Evolutionary conservation across 1,140 invertebrate genomes (phyloP).

Genomic region (Ectropis grisescens): DNA sequence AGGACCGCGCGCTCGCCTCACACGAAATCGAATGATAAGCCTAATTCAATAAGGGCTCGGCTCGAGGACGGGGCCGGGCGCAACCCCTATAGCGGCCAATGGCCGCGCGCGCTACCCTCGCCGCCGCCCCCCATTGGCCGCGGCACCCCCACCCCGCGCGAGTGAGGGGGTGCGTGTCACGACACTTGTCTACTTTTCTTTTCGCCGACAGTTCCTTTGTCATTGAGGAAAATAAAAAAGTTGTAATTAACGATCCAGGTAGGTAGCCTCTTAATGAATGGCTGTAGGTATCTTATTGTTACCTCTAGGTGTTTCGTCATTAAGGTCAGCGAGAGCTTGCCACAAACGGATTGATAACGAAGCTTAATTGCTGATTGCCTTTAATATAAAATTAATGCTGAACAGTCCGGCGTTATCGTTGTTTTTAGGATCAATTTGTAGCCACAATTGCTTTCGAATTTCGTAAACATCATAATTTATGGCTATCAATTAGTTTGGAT

Average conservation of each 20-base stretch:
- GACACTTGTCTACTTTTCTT: constrained; percentile 70
- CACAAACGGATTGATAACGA: too few species aligned
- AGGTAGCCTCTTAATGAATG: constrained; percentile 60
- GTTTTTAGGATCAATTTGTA: too few species aligned
- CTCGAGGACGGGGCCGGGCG: constrained; percentile 61
- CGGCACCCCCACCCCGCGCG: constrained; percentile 26
- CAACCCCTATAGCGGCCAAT: constrained; percentile 52
- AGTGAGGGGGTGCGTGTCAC: constrained; percentile 59
- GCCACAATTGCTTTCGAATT: too few species aligned
- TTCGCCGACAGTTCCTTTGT: constrained; percentile 68
- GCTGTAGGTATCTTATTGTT: constrained; percentile 31
- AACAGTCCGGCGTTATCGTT: too few species aligned
- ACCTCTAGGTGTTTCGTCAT: background rate
- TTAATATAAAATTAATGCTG: too few species aligned
- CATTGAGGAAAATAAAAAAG: constrained; percentile 70
- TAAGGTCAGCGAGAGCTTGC: too few species aligned
- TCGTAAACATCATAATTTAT: too few species aligned
- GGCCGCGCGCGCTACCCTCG: constrained; percentile 26
- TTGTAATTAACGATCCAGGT: constrained; percentile 69
- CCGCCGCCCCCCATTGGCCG: constrained; percentile 35
- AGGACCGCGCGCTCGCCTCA: constrained; percentile 65
- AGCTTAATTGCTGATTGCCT: too few species aligned
- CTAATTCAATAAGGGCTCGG: constrained; percentile 70
- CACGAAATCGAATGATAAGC: constrained; percentile 72
- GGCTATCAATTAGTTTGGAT: too few species aligned